Evolutionary conservation across 2,888 invertebrate genomes (phyloP).

Genomic region (Leptopilina syphax): DNA sequence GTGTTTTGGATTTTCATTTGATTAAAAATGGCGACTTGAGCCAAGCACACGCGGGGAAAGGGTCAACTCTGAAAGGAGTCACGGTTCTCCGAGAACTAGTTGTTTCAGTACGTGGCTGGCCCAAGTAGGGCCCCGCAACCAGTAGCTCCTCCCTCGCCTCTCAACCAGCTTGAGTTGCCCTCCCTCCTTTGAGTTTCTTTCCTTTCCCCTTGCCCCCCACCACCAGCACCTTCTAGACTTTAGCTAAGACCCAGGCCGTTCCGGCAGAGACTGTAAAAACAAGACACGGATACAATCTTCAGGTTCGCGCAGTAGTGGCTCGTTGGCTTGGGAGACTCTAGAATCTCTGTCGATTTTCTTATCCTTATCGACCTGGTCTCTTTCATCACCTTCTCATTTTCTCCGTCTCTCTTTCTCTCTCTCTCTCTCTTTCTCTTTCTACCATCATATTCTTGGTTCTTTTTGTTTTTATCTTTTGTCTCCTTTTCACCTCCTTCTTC

Average conservation of each 20-base stretch:
- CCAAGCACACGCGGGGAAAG: conserved; percentile 33
- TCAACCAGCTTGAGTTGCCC: conserved; percentile 50
- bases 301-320: conserved; percentile 76
- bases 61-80: conserved; percentile 60
- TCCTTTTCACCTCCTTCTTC: background rate
- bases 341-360: conserved; percentile 68
- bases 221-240: conserved; percentile 52
- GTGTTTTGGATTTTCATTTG: conserved; percentile 30
- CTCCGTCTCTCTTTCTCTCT: conserved; percentile 42
- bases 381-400: conserved; percentile 46
- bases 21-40: conserved; percentile 37
- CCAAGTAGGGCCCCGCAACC: conserved; percentile 68
- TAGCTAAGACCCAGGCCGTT: conserved; percentile 70
- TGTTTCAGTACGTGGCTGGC: conserved; percentile 61
- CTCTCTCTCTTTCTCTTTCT: conserved; percentile 38
- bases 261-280: conserved; percentile 75
- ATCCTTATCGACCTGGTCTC: conserved; percentile 57
- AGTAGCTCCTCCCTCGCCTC: conserved; percentile 51
- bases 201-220: conserved; percentile 45
- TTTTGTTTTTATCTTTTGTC: conserved; percentile 15
- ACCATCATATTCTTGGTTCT: conserved; percentile 29
- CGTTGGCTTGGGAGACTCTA: conserved; percentile 66
- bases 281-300: conserved; percentile 76
- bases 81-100: conserved; percentile 73
- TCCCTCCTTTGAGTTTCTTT: conserved; percentile 51